Conservation (phyloP, 1,140 invertebrate genomes). For the Pseudomyrmex dendroicus region DNA sequence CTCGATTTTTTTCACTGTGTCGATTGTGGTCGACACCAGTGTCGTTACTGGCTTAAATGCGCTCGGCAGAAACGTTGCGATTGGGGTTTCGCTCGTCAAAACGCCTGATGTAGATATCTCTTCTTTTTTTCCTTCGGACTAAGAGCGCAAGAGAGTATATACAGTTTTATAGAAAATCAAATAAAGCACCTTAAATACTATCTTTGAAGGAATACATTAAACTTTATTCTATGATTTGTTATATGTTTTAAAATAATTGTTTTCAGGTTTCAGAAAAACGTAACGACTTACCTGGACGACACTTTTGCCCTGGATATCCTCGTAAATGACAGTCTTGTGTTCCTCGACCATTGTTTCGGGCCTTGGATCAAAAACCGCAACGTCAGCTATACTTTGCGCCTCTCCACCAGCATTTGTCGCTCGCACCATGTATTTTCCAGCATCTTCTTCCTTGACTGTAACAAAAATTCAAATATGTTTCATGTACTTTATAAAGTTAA, state of each 20-base stretch:
- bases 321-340: conserved; percentile 88
- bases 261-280: not conserved
- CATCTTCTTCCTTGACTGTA: conserved; percentile 87
- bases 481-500: conserved; percentile 10
- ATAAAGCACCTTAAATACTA: not conserved
- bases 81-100: conserved; percentile 79
- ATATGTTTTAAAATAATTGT: conserved; percentile 17
- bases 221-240: not conserved
- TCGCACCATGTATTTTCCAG: conserved; percentile 90
- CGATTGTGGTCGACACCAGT: conserved; percentile 61
- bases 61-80: conserved; percentile 80
- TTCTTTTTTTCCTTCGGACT: conserved; percentile 79
- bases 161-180: conserved; percentile 54
- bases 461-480: conserved; percentile 11
- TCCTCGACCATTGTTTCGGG: conserved; percentile 89
- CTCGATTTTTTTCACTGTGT: conserved; percentile 75
- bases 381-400: conserved; percentile 91
- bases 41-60: conserved; percentile 78
- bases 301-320: conserved; percentile 84
- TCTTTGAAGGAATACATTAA: not conserved
- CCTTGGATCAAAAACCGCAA: conserved; percentile 90
- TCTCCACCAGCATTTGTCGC: conserved; percentile 91
- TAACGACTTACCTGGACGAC: conserved; percentile 77
- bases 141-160: conserved; percentile 50
- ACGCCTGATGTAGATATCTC: conserved; percentile 78